phyloP scores from a whole-genome alignment of 2,797 vertebrate genomes.

The Chrysocyon brachyurus region DNA sequence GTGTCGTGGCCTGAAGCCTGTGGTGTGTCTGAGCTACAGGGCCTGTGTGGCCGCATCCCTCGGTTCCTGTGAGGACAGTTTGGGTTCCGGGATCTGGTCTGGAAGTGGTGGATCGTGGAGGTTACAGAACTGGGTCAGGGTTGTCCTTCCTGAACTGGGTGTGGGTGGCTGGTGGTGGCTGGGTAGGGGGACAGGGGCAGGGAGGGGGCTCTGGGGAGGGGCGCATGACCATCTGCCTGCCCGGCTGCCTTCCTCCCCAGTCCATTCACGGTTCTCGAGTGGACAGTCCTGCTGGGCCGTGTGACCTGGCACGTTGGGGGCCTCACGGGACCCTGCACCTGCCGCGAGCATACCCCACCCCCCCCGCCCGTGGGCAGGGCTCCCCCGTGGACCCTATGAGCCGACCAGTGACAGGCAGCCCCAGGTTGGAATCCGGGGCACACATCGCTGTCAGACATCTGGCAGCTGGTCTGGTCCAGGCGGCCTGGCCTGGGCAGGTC shows the following conservation, averaged over 20 bases:
- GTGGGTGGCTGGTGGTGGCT: too few relatives aligned
- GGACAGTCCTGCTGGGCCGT: neutral
- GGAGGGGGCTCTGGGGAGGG: too few relatives aligned
- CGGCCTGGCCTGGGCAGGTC: neutral
- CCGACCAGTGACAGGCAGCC: too few relatives aligned
- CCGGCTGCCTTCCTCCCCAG: neutral
- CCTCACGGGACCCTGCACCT: neutral
- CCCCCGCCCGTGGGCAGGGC: neutral
- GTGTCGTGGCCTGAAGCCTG: neutral
- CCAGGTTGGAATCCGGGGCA: neutral
- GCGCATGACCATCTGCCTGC: too few relatives aligned
- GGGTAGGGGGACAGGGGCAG: too few relatives aligned
- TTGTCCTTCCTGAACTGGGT: too few relatives aligned
- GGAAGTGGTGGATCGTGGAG: neutral
- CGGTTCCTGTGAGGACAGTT: neutral
- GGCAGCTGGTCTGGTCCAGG: neutral
- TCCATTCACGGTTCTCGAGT: neutral
- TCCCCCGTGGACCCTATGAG: too few relatives aligned
- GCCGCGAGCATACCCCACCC: neutral
- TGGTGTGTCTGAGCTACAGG: neutral
- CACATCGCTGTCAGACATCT: neutral
- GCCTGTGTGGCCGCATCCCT: neutral
- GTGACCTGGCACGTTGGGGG: too few relatives aligned
- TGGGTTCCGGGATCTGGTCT: neutral
- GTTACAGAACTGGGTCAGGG: neutral